Evolutionary conservation across 2,113 vertebrate genomes (phyloP).

Genomic region (Toxotes chatareus): DNA sequence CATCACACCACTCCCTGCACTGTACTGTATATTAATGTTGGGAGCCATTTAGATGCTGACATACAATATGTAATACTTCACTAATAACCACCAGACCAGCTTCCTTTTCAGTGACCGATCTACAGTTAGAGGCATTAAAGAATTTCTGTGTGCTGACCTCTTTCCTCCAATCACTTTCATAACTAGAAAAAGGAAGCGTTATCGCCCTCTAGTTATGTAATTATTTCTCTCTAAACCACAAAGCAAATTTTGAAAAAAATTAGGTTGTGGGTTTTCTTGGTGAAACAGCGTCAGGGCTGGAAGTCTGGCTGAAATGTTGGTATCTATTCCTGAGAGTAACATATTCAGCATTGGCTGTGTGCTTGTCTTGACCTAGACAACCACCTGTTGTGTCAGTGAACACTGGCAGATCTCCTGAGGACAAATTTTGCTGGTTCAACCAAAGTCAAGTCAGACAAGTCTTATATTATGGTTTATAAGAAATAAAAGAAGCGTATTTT

Average conservation of each 20-base stretch:
- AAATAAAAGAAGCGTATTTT: neutral
- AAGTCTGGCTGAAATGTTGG: neutral
- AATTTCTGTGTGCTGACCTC: neutral
- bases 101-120: slow-evolving; percentile 21
- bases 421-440: neutral
- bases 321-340: neutral
- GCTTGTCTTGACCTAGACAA: neutral
- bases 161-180: slow-evolving; percentile 4
- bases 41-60: neutral
- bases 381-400: neutral
- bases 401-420: neutral
- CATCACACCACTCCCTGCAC: neutral
- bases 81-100: neutral
- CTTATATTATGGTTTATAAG: neutral
- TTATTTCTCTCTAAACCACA: neutral
- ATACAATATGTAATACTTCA: neutral
- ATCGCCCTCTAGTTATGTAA: neutral
- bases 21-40: neutral
- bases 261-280: neutral
- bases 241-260: neutral
- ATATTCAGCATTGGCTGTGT: neutral
- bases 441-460: neutral
- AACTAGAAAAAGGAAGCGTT: neutral
- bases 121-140: neutral
- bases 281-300: neutral